phyloP scores from a whole-genome alignment of 1,140 invertebrate species.

The Tetramorium simillimum region DNA sequence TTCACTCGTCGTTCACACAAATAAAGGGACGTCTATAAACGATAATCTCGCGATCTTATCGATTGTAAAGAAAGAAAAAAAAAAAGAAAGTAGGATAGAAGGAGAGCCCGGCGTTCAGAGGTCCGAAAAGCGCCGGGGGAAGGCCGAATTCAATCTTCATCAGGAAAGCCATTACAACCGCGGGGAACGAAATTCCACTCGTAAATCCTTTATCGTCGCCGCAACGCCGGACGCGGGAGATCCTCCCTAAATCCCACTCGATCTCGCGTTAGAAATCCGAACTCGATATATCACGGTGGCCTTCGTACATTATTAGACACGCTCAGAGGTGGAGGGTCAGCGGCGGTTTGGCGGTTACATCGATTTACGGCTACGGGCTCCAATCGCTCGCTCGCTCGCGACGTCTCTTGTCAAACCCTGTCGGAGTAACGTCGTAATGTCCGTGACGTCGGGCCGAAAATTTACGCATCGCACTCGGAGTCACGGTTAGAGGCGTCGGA shows the following conservation, averaged over 20 bases:
- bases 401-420: slow-evolving; percentile 2
- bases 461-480: slow-evolving; percentile 1
- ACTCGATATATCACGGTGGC: slow-evolving; percentile 54
- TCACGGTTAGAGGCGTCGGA: not conserved
- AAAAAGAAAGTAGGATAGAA: not conserved
- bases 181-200: slow-evolving; percentile 53
- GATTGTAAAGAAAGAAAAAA: slow-evolving; percentile 7
- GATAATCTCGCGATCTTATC: slow-evolving; percentile 19
- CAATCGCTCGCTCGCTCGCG: slow-evolving; percentile 18
- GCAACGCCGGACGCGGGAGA: slow-evolving; percentile 42
- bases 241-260: slow-evolving; percentile 46
- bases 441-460: slow-evolving; percentile 2
- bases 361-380: slow-evolving; percentile 39
- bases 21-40: slow-evolving; percentile 28
- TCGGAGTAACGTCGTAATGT: not conserved
- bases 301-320: slow-evolving; percentile 51
- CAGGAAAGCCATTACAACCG: slow-evolving; percentile 56
- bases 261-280: slow-evolving; percentile 59
- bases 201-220: slow-evolving; percentile 62
- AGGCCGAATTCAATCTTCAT: slow-evolving; percentile 56
- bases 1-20: slow-evolving; percentile 12
- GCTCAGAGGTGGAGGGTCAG: slow-evolving; percentile 2
- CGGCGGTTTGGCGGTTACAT: slow-evolving; percentile 42
- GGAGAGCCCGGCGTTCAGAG: not conserved
- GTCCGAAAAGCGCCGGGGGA: not conserved